Evolutionary conservation across 2,888 invertebrate genomes (phyloP).

Genomic region (Lymantria monacha): DNA sequence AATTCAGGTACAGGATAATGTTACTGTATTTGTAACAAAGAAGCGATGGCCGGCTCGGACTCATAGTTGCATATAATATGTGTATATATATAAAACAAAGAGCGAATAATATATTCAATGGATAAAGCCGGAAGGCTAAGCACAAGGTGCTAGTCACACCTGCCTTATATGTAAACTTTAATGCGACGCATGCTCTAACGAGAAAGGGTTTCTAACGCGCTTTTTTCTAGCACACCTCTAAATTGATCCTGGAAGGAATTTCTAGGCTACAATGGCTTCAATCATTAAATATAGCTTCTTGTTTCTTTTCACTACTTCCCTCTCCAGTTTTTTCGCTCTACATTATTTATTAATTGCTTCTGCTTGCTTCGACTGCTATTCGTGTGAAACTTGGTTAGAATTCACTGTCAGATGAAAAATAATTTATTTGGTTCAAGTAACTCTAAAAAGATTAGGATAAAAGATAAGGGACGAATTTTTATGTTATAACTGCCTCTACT

Average conservation of each 20-base stretch:
- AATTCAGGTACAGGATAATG: slow-evolving; percentile 13
- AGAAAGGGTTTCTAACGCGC: slow-evolving; percentile 24
- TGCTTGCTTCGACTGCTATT: too few species aligned
- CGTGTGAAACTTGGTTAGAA: too few species aligned
- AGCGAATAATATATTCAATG: slow-evolving; percentile 61
- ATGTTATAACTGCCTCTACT: too few species aligned
- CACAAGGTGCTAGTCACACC: slow-evolving; percentile 71
- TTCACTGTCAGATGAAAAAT: too few species aligned
- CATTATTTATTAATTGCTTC: too few species aligned
- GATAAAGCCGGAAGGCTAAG: slow-evolving; percentile 63
- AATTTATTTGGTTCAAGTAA: too few species aligned
- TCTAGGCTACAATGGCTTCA: neutral
- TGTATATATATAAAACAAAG: slow-evolving; percentile 41
- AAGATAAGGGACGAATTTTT: too few species aligned
- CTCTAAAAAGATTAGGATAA: too few species aligned
- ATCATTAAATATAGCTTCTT: neutral
- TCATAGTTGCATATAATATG: slow-evolving; percentile 28
- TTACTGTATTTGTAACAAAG: slow-evolving; percentile 1
- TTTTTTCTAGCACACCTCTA: slow-evolving; percentile 16
- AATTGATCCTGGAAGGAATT: slow-evolving; percentile 5
- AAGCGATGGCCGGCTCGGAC: slow-evolving; percentile 10
- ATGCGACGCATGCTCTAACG: slow-evolving; percentile 38
- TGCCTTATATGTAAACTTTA: slow-evolving; percentile 48
- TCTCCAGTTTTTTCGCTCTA: too few species aligned
- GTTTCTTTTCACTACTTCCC: too few species aligned